These are phyloP conservation scores for Caerostris extrusa DNA, from an alignment of 1,140 invertebrate species.

Conservation along the genomic window DNA sequence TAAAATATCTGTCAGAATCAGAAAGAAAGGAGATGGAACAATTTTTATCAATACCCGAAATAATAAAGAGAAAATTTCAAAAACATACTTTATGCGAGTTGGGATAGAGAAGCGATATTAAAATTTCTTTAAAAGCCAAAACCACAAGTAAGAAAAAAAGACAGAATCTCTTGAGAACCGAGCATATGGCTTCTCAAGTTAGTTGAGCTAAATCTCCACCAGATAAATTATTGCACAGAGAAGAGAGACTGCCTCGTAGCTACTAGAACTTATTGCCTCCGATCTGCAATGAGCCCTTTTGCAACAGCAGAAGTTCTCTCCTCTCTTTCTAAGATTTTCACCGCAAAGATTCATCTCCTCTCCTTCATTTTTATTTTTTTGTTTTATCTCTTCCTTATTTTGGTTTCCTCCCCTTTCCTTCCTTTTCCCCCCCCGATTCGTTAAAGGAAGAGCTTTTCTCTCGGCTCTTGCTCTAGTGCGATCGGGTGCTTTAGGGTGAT, in stretches of 20 bases:
- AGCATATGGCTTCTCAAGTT: not conserved
- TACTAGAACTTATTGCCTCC: conserved; percentile 12
- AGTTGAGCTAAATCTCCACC: not conserved
- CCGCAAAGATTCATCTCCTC: not conserved
- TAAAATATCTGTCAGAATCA: no score
- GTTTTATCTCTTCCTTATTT: no score
- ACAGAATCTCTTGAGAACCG: not conserved
- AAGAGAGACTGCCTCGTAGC: not conserved
- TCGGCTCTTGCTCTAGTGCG: not conserved
- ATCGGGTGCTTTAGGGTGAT: conserved; percentile 23
- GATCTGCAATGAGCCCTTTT: not conserved
- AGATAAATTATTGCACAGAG: not conserved
- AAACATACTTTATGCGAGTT: not conserved
- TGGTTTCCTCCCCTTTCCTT: no score
- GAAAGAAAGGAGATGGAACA: no score
- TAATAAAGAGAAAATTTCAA: no score
- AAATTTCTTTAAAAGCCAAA: not conserved
- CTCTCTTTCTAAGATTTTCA: conserved; percentile 20
- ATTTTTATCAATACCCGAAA: no score
- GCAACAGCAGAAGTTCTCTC: conserved; percentile 5
- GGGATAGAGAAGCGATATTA: not conserved
- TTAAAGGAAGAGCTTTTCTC: not conserved
- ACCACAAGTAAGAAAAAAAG: not conserved
- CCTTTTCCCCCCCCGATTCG: not conserved
- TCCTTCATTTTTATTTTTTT: not conserved